Evolutionary conservation across 2,888 invertebrate genomes (phyloP), one percentile per base, ranked within the genome.

Genomic region (Deilephila elpenor): DNA sequence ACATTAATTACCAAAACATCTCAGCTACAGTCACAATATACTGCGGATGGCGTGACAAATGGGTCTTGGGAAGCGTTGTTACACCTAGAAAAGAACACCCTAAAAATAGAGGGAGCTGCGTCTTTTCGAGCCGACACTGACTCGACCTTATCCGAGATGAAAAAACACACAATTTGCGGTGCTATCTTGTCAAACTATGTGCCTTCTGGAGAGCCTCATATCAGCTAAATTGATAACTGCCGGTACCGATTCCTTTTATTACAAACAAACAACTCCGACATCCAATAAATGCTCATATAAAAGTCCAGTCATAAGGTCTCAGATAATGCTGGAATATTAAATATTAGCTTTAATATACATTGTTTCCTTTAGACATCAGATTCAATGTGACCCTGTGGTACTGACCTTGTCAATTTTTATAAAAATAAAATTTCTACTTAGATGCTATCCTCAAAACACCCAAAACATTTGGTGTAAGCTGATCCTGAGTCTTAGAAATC

Each of bases 1-100:
- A 93, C 90, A 90, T 56, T 92, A 92, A 90, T 93, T 92, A 94
- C 92, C 92, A 89, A 88, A 88, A 89, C 86, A 84, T 88, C 84
- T 88, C 90, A 84, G 91, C 91, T 91, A 92, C 86, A 84, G 90
- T 93, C 93, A 92, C 92, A 90, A 87, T 83, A 84, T 84, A 87
- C 88, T 87, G 87, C 83, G 78, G 86, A 80, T 82, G 87, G 85
- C 89, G 86, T 87, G 86, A 90, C 88, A 86, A 83, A 88, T 83
- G 83, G 83, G 83, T 93, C 91, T 90, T 91, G 90, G 88, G 82
- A 81, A 82, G 86, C 82, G 88, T 88, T 82, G 91, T 88, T 89
- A 92, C 82, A 94, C 94, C 94, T 94, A 94, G 94, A 94, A 94
- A 93, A 93, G 91, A 94, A 93, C 93, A 93, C 93, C 94, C 94